Base-by-base conservation (phyloP, 2,797 vertebrate genomes). In the Neoniphon sammara region DNA sequence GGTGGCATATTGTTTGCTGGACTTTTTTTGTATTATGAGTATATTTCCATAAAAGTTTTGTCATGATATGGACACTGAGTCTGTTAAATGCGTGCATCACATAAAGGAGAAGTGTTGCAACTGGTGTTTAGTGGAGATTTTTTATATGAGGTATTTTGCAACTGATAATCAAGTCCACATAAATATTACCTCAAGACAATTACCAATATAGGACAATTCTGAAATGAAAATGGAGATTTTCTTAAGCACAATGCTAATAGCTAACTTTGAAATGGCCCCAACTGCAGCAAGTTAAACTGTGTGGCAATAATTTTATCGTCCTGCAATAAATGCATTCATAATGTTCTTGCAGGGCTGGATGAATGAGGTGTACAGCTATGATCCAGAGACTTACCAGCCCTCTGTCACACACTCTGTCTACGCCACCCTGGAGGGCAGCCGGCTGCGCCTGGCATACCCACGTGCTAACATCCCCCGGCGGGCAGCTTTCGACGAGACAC, bases 331-430 rank as follows among this genome's bases (percentile, higher is more conserved):
- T 14, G 7, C 4, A 18, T 0, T 46, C 2, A 14, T 67, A 2
- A 12, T 74, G 1, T 53, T 63, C 53, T 71, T 49, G 0, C 84
- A 97, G 95, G 95, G 95, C 52, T 97, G 96, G 96, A 96, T 97
- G 95, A 96, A 95, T 73, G 94, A 95, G 80, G 92, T 94, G 23
- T 80, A 91, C 6, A 47, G 1, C 61, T 97, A 97, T 1, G 93
- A 96, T 70, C 95, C 95, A 0, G 96, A 97, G 86, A 88, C 91
- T 0, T 96, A 94, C 88, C 95, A 96, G 68, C 94, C 93, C 0
- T 95, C 94, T 0, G 81, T 95, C 72, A 94, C 91, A 0, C 93
- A 95, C 66, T 95, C 96, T 0, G 95, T 96, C 69, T 89, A 93
- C 0, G 95, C 92, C 63, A 90, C 82, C 1, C 89, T 97, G 89